A percentile compares a stretch with the other conserved stretches of the same genome.
These are phyloP conservation scores for Orientallactaga bullata DNA, from an alignment of 2,113 vertebrate species.

Conservation along the genomic window DNA sequence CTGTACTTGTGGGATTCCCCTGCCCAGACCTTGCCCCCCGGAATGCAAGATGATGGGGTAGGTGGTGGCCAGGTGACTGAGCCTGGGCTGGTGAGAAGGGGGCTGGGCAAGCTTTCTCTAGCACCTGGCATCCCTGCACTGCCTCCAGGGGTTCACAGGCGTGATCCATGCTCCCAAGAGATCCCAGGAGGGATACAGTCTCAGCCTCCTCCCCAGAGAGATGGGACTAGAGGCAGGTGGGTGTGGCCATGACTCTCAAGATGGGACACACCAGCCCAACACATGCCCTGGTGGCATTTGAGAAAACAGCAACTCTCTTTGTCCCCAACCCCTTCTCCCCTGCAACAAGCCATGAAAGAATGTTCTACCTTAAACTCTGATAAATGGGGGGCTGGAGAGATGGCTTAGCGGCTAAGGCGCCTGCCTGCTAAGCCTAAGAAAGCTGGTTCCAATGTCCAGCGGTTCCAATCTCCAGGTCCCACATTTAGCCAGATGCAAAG, in stretches of 20 bases:
- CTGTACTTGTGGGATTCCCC: too few species aligned
- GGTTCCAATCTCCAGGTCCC: too few species aligned
- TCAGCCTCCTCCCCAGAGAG: background rate
- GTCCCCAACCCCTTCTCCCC: background rate
- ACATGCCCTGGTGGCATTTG: background rate
- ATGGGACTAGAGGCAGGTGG: background rate
- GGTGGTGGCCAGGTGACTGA: background rate
- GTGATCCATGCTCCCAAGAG: rapidly evolving
- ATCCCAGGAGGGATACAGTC: background rate
- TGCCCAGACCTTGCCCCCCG: too few species aligned
- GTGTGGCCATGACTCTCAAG: background rate
- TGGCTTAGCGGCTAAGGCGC: too few species aligned
- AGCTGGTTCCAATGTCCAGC: too few species aligned
- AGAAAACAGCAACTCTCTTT: background rate
- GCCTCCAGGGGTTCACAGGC: background rate
- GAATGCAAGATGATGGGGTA: rapidly evolving
- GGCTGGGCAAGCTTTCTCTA: background rate
- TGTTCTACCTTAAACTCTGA: background rate
- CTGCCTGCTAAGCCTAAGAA: too few species aligned
- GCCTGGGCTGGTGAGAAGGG: background rate
- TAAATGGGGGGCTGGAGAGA: too few species aligned
- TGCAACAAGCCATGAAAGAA: background rate
- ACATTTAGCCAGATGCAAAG: too few species aligned
- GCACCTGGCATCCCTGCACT: rapidly evolving
- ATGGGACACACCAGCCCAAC: too few species aligned